A percentile compares a stretch with the other conserved stretches of the same genome.
These are phyloP conservation scores for Poeciliopsis presidionis DNA, from an alignment of 2,797 vertebrate genomes.

Conservation along the genomic window DNA sequence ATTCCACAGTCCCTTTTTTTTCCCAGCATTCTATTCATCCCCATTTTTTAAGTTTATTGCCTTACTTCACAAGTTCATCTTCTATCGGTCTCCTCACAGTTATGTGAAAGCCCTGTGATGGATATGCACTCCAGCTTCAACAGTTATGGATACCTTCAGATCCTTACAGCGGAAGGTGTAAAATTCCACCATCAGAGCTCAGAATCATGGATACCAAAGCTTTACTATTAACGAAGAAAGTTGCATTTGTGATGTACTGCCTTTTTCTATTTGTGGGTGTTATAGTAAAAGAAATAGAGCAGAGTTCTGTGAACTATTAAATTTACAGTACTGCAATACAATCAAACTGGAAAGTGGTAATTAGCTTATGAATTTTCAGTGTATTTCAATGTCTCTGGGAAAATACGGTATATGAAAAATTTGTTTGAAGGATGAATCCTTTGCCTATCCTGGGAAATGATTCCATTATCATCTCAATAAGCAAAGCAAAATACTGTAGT, in stretches of 20 bases:
- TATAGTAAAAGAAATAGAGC: neutral
- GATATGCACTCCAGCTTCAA: conserved; percentile 2
- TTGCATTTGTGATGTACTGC: neutral
- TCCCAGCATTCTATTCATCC: conserved; percentile 11
- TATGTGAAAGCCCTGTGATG: conserved; percentile 17
- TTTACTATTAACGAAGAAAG: neutral
- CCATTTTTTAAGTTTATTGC: conserved; percentile 37
- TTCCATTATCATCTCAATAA: neutral
- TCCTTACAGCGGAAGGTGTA: neutral
- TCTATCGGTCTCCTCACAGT: conserved; percentile 26
- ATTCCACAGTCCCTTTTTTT: conserved; percentile 7
- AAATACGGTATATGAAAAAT: neutral
- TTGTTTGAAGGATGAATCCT: neutral
- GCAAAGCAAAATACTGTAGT: neutral
- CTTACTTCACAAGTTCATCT: conserved; percentile 38
- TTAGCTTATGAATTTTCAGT: neutral
- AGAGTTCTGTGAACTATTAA: neutral
- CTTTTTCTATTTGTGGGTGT: neutral
- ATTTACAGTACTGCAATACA: neutral
- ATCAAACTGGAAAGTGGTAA: neutral
- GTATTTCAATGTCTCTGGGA: neutral
- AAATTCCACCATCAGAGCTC: neutral
- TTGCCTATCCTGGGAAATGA: neutral
- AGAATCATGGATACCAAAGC: neutral
- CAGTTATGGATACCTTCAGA: neutral